Evolutionary conservation across 2,888 invertebrate species (phyloP).

Genomic region (Eilema sororculum): DNA sequence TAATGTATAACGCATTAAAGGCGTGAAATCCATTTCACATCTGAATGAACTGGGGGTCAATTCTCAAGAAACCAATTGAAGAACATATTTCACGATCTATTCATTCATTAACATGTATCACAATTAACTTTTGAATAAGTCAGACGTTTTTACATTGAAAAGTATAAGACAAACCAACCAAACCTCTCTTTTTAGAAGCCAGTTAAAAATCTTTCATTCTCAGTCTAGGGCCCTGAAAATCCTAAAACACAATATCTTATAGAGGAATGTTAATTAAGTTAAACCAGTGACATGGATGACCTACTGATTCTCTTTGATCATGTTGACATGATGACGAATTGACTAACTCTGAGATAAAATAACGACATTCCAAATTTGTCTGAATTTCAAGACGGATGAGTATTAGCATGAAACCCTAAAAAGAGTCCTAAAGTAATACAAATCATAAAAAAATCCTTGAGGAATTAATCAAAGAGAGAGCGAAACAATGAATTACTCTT

Average conservation of each 20-base stretch:
- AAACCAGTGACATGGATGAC: too few relatives aligned
- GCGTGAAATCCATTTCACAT: slow-evolving; percentile 44
- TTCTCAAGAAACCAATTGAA: slow-evolving; percentile 16
- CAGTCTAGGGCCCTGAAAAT: not conserved
- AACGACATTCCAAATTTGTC: not conserved
- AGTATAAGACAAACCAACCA: too few relatives aligned
- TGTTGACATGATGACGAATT: not conserved
- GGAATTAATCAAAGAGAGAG: not conserved
- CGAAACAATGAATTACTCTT: not conserved
- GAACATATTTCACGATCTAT: not conserved
- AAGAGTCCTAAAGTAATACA: not conserved
- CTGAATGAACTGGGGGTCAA: slow-evolving; percentile 21
- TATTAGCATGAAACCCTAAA: not conserved
- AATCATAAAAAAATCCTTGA: not conserved
- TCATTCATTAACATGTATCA: not conserved
- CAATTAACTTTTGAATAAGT: not conserved
- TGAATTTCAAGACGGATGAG: not conserved
- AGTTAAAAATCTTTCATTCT: not conserved
- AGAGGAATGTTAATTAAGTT: not conserved
- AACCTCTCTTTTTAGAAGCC: too few relatives aligned
- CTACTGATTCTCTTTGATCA: too few relatives aligned
- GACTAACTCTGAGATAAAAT: not conserved
- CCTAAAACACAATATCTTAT: not conserved
- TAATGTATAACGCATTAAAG: slow-evolving; percentile 38
- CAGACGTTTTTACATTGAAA: not conserved